phyloP scores from a whole-genome alignment of 2,113 vertebrate genomes.

The Melierax canorus region DNA sequence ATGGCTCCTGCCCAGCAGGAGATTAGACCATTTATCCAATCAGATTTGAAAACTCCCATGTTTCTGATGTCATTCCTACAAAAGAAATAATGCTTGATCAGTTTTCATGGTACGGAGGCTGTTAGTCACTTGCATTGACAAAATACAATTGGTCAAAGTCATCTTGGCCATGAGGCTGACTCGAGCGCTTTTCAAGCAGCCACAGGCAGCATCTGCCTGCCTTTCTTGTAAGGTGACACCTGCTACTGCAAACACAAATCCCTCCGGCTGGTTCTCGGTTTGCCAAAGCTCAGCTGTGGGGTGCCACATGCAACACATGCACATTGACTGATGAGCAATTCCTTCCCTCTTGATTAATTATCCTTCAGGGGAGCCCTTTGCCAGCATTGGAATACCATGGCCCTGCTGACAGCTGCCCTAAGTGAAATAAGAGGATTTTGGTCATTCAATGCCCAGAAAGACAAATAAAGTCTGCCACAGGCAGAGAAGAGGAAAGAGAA shows the following conservation, averaged over 20 bases:
- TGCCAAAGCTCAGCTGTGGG: neutral
- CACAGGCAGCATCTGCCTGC: neutral
- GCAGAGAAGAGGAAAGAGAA: neutral
- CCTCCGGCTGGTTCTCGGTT: accelerated
- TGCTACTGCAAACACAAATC: neutral
- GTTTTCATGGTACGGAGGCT: neutral
- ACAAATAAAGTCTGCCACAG: neutral
- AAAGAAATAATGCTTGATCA: neutral
- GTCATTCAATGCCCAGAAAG: neutral
- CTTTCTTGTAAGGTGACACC: neutral
- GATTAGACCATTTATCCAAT: neutral
- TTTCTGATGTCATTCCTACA: neutral
- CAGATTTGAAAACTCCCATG: neutral
- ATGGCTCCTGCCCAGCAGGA: neutral
- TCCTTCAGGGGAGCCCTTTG: neutral
- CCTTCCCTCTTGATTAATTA: neutral
- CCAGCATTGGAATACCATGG: accelerated
- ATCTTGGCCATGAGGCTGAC: neutral
- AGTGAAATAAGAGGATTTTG: neutral
- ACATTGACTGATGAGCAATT: neutral
- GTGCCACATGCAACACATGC: neutral
- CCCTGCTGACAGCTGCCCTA: neutral
- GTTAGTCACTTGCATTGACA: neutral
- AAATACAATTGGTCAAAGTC: neutral
- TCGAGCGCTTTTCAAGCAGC: neutral